A percentile compares a stretch with the other conserved stretches of the same genome.
Conservation (phyloP, 1,140 invertebrate genomes). For the Mylabris phalerata region DNA sequence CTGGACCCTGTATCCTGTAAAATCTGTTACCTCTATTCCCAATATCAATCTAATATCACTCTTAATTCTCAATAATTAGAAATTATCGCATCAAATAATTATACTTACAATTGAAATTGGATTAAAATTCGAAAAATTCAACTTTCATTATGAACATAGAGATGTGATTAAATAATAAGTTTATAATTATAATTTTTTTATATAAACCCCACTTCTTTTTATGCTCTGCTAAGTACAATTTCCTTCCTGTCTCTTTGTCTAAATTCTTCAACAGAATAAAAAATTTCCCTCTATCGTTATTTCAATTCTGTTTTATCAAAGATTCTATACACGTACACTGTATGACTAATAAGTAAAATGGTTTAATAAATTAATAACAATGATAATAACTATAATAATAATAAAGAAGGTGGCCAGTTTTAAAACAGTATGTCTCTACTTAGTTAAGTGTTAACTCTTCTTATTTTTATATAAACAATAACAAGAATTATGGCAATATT, state of each 20-base stretch:
- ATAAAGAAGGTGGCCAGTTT: too few relatives aligned
- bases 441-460: not conserved
- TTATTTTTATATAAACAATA: not conserved
- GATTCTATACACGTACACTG: conserved; percentile 8
- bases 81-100: too few relatives aligned
- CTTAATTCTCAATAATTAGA: too few relatives aligned
- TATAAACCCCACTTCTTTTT: conserved; percentile 22
- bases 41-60: not conserved
- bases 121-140: too few relatives aligned
- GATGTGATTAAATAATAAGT: too few relatives aligned
- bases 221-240: conserved; percentile 37
- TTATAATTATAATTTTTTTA: too few relatives aligned
- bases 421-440: not conserved
- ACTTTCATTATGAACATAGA: not conserved
- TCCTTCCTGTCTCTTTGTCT: conserved; percentile 35
- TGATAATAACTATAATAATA: not conserved
- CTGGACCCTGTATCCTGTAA: conserved; percentile 10
- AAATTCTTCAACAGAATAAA: not conserved
- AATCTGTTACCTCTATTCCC: not conserved
- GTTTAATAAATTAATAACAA: conserved; percentile 3
- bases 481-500: conserved; percentile 25
- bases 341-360: conserved; percentile 11
- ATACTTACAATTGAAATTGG: too few relatives aligned
- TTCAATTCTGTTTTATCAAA: conserved; percentile 2
- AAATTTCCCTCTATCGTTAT: conserved; percentile 12